Percentiles rank a stretch among this genome's conserved stretches.
These are phyloP conservation scores for Pollachius pollachius DNA, from an alignment of 2,113 vertebrate species.

Conservation along the genomic window DNA sequence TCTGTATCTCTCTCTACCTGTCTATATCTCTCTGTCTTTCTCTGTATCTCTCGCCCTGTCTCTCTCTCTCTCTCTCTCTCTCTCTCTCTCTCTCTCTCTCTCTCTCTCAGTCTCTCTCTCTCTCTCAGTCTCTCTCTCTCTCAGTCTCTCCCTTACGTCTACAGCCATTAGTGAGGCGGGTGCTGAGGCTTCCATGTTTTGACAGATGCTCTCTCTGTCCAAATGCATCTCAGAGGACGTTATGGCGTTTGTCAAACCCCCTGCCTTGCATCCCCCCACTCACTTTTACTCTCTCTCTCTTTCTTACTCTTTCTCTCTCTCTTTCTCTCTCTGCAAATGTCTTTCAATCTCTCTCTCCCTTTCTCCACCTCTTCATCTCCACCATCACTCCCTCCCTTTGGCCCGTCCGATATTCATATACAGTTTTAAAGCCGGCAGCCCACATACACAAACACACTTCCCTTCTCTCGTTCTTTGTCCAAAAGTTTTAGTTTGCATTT, in stretches of 20 bases:
- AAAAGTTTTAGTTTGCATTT: too few species aligned
- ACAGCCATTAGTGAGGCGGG: constrained; percentile 72
- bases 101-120: background rate
- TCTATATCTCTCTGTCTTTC: constrained; percentile 7
- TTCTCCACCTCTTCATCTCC: background rate
- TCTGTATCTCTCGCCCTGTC: constrained; percentile 5
- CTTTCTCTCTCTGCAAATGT: too few species aligned
- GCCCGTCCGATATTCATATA: too few species aligned
- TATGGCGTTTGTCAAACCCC: constrained; percentile 74
- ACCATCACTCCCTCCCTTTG: background rate
- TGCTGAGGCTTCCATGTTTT: constrained; percentile 76
- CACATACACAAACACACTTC: too few species aligned
- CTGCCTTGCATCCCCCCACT: constrained; percentile 33
- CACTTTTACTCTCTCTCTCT: constrained; percentile 36
- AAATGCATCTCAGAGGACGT: constrained; percentile 77
- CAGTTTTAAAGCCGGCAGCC: too few species aligned
- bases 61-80: background rate
- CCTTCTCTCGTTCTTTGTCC: too few species aligned
- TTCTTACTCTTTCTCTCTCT: constrained; percentile 13
- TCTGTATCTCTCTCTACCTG: background rate
- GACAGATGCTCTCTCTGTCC: constrained; percentile 80
- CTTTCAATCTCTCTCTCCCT: background rate
- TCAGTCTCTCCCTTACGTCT: constrained; percentile 59
- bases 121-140: constrained; percentile 34
- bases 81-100: constrained; percentile 23